A percentile compares a stretch with the other conserved stretches of the same genome.
Evolutionary conservation across 2,113 vertebrate genomes (phyloP).

Genomic region (Nannobrachium achirus): DNA sequence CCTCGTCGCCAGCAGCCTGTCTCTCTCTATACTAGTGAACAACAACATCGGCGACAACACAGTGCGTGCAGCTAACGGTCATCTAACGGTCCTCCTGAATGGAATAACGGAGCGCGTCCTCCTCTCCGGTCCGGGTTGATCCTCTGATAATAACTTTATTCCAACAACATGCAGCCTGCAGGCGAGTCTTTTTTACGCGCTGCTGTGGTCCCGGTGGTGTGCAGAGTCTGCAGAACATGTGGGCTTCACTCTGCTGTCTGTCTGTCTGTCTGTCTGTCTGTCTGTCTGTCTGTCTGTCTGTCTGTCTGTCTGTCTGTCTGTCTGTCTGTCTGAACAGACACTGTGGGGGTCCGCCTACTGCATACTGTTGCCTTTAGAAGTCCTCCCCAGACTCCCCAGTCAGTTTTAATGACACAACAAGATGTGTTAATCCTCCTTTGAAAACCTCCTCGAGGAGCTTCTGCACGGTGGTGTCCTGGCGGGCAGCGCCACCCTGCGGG

Average conservation of each 20-base stretch:
- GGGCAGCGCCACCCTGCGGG: slow-evolving; percentile 76
- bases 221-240: slow-evolving; percentile 50
- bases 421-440: slow-evolving; percentile 81
- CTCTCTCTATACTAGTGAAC: slow-evolving; percentile 30
- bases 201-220: not conserved
- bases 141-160: slow-evolving; percentile 26
- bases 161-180: too few relatives aligned
- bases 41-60: slow-evolving; percentile 33
- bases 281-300: too few relatives aligned
- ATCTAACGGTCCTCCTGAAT: slow-evolving; percentile 53
- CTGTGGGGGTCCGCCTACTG: too few relatives aligned
- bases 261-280: not conserved
- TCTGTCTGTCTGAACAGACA: too few relatives aligned
- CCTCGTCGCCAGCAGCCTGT: slow-evolving; percentile 6
- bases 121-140: not conserved
- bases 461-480: slow-evolving; percentile 16
- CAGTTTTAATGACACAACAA: slow-evolving; percentile 67
- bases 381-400: slow-evolving; percentile 40
- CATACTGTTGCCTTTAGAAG: too few relatives aligned
- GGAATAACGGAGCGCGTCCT: slow-evolving; percentile 27
- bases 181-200: slow-evolving; percentile 18
- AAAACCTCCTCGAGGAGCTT: slow-evolving; percentile 12
- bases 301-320: not conserved
- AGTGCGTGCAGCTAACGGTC: slow-evolving; percentile 36
- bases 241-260: slow-evolving; percentile 19